A percentile compares a stretch with the other conserved stretches of the same genome.
phyloP scores from a whole-genome alignment of 2,797 vertebrate genomes.

The Periparus ater region DNA sequence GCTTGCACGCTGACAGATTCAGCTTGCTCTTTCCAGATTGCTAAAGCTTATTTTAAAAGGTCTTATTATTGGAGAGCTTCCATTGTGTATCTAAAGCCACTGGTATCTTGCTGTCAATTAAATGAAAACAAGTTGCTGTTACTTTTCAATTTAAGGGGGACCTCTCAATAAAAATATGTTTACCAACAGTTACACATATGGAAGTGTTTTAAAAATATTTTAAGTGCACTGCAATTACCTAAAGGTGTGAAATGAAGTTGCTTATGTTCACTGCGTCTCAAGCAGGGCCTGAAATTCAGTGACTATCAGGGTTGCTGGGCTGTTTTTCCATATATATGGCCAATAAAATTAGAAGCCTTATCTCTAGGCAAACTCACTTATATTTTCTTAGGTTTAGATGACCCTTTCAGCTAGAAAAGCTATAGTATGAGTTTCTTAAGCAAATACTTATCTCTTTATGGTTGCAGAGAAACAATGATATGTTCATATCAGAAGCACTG shows the following conservation, averaged over 20 bases:
- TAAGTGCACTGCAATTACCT: background rate
- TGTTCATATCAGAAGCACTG: background rate
- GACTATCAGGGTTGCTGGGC: background rate
- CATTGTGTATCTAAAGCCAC: constrained; percentile 47
- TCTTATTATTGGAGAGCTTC: constrained; percentile 42
- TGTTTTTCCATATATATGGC: background rate
- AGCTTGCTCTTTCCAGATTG: constrained; percentile 30
- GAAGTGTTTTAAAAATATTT: constrained; percentile 38
- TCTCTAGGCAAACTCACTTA: background rate
- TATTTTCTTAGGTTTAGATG: background rate
- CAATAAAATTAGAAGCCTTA: background rate
- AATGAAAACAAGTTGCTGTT: constrained; percentile 47
- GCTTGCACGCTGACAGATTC: background rate
- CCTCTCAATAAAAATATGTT: constrained; percentile 40
- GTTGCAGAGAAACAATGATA: background rate
- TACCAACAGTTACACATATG: background rate
- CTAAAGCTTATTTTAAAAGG: constrained; percentile 47
- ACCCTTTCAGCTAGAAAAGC: background rate
- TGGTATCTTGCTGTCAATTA: constrained; percentile 41
- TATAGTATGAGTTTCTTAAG: background rate
- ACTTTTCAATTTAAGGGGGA: constrained; percentile 29
- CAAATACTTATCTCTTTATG: background rate
- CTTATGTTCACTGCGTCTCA: background rate
- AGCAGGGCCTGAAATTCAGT: background rate
- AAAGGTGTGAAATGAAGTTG: constrained; percentile 34